These are phyloP conservation scores for Augiades crinisus DNA, from an alignment of 2,888 invertebrate species.

Conservation along the genomic window DNA sequence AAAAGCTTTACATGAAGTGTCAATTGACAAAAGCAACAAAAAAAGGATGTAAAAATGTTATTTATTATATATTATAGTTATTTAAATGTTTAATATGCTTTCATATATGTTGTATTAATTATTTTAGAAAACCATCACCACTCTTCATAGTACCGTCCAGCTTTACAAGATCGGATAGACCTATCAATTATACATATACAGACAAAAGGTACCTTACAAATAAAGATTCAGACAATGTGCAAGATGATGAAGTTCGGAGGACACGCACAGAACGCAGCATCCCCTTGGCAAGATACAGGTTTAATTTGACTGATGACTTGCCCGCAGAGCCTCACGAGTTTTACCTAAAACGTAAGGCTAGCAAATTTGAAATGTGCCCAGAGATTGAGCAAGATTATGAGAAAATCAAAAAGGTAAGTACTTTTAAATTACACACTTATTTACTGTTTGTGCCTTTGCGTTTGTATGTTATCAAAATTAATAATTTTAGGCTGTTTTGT, in stretches of 20 bases:
- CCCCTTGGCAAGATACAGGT: slow-evolving; percentile 83
- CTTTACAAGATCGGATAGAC: slow-evolving; percentile 89
- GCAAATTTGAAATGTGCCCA: slow-evolving; percentile 62
- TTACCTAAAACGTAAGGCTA: slow-evolving; percentile 78
- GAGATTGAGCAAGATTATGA: slow-evolving; percentile 64
- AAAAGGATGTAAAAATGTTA: too few species aligned
- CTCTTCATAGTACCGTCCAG: slow-evolving; percentile 88
- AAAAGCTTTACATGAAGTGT: too few species aligned
- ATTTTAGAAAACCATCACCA: slow-evolving; percentile 67
- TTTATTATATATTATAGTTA: too few species aligned
- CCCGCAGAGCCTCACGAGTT: slow-evolving; percentile 83
- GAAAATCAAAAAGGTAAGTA: slow-evolving; percentile 68
- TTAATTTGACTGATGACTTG: slow-evolving; percentile 81
- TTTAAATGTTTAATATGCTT: too few species aligned
- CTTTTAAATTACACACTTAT: not conserved
- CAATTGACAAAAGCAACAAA: too few species aligned
- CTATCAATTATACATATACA: slow-evolving; percentile 62
- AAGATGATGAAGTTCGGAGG: slow-evolving; percentile 54
- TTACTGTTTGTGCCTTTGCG: too few species aligned
- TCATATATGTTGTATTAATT: not conserved
- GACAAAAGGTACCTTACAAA: slow-evolving; percentile 49
- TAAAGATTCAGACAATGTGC: slow-evolving; percentile 34
- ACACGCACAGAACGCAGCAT: slow-evolving; percentile 49
- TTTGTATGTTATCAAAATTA: too few species aligned
- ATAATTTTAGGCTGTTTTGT: too few species aligned